Percentiles rank a stretch among this genome's conserved stretches.
These are phyloP conservation scores for Linyphia triangularis DNA, from an alignment of 2,888 invertebrate species.

Conservation along the genomic window DNA sequence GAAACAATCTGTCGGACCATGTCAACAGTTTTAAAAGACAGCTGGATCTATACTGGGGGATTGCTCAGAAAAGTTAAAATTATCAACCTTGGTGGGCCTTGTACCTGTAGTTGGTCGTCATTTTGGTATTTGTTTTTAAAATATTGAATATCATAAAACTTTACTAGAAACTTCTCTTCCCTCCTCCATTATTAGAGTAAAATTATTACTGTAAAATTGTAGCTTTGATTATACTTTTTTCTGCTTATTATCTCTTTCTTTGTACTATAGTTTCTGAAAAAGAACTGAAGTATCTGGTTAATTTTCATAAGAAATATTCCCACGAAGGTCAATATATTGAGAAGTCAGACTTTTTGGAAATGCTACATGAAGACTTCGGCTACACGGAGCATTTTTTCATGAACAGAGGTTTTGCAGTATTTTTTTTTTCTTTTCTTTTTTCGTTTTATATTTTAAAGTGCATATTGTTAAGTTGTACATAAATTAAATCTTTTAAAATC, in stretches of 20 bases:
- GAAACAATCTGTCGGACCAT: too few relatives aligned
- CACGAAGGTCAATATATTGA: slow-evolving; percentile 16
- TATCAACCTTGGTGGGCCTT: too few relatives aligned
- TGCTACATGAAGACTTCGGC: slow-evolving; percentile 57
- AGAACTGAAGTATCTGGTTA: slow-evolving; percentile 47
- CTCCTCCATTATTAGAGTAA: neutral
- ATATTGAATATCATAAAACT: neutral
- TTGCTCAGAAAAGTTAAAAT: too few relatives aligned
- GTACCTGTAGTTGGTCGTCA: too few relatives aligned
- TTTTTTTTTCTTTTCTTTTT: too few relatives aligned
- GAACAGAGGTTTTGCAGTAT: slow-evolving; percentile 68
- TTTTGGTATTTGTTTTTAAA: neutral
- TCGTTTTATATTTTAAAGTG: too few relatives aligned
- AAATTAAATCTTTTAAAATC: too few relatives aligned
- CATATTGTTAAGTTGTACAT: too few relatives aligned
- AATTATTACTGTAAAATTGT: neutral
- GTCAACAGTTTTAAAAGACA: too few relatives aligned
- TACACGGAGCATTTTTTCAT: slow-evolving; percentile 68
- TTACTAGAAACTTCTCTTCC: neutral
- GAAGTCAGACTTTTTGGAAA: slow-evolving; percentile 47
- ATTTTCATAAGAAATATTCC: slow-evolving; percentile 16
- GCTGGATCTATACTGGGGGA: too few relatives aligned
- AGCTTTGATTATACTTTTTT: neutral
- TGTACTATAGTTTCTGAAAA: slow-evolving; percentile 50
- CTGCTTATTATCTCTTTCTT: neutral